Base-by-base conservation (phyloP, 2,113 vertebrate genomes). In the Romanogobio albipinnatus region DNA sequence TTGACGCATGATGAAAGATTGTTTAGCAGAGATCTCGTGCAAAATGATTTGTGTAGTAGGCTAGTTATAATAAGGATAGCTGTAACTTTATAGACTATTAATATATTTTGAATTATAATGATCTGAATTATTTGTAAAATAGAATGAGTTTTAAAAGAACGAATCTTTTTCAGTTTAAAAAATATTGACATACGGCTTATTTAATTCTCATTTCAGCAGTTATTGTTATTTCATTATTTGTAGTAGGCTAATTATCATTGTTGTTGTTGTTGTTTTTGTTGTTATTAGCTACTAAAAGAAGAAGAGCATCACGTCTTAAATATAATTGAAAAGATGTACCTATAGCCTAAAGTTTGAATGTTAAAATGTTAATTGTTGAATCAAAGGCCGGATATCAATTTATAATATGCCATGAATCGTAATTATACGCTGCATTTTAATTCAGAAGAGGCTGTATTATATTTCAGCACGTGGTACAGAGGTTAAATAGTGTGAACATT, bases 311-410 rank as follows among this genome's bases (percentile, higher is more conserved):
- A 15, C 53, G 5, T 47, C 10, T 24, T 24, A 24, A 39, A 76
- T 56, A 53, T 4, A 22, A 0, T 8, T 39, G 24, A 7, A 58
- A 43, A 43, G 1, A 77, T 39, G 36, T 15, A 22, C 47, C 13
- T 22, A 47, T 11, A 51, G 36, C 36, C 5, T 49, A 36, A 10
- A n/a, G 9, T 62, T 26, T 62, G 4, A 9, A 79, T 79, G 58
- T 17, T 62, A 9, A 78, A 78, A 78, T 78, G 29, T 61, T 56
- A 56, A 10, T 36, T 76, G 51, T 6, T 24, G 76, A 79, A 79
- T 79, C 58, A 62, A 29, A 45, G 58, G n/a, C 76, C 22, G 22
- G 76, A 47, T 47, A 61, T 45, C 9, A 62, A 45, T 29, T 79
- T 74, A 26, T 74, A 74, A 47, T 24, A 74, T 24, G 10, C 9